These are phyloP conservation scores for Stenopsyche tienmushanensis DNA, from an alignment of 1,140 invertebrate species.

Conservation along the genomic window DNA sequence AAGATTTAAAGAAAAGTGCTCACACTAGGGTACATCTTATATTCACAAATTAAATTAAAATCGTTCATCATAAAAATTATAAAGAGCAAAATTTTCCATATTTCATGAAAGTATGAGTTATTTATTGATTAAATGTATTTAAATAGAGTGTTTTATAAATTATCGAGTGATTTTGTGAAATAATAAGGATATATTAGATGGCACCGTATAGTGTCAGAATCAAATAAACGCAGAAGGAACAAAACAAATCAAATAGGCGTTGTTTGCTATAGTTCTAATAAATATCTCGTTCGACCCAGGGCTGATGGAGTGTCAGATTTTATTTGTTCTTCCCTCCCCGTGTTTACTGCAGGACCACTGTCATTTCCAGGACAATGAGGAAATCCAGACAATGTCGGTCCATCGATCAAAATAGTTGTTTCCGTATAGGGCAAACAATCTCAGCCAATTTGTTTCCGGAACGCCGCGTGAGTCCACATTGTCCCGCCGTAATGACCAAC, in stretches of 20 bases:
- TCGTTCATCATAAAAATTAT: no score
- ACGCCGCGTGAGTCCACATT: slow-evolving; percentile 11
- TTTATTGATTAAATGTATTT: no score
- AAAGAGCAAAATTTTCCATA: no score
- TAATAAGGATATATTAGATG: no score
- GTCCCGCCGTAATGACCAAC: slow-evolving; percentile 9
- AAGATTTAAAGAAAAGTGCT: no score
- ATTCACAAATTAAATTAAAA: no score
- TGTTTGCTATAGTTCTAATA: background rate
- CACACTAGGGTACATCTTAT: no score
- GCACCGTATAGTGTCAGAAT: no score
- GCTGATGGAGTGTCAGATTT: background rate
- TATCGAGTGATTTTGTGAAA: no score
- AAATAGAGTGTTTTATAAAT: no score
- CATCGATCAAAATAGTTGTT: slow-evolving; percentile 9
- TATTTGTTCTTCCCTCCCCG: background rate
- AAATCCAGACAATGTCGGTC: background rate
- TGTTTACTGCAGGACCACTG: background rate
- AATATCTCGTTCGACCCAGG: background rate
- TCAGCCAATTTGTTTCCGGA: slow-evolving; percentile 21
- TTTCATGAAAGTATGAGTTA: no score
- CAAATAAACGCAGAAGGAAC: no score
- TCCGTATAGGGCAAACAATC: slow-evolving; percentile 4
- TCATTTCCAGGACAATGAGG: slow-evolving; percentile 3
- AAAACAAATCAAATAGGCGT: background rate